Base-by-base conservation (phyloP, 2,888 invertebrate genomes). In the Sepioteuthis lessoniana region DNA sequence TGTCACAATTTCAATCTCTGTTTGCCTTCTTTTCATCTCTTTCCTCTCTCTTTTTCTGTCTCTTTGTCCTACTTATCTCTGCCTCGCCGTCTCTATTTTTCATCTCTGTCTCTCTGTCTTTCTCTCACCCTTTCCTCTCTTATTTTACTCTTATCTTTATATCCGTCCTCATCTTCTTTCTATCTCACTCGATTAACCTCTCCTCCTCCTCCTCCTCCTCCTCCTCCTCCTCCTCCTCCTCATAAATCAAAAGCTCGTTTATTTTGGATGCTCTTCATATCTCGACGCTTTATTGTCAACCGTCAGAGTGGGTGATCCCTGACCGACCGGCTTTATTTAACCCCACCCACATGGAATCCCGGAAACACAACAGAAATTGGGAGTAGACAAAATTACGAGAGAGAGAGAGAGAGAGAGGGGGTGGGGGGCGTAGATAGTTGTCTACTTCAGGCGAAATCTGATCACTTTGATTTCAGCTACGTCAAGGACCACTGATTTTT, bases 371-470 rank as follows among this genome's bases (percentile, higher is more conserved):
- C 25, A 55, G 2, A 4, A 55, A n/a, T 0, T 31, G 28, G 76
- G 31, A 10, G n/a, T 31, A 31, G 76, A 19, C 28, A 60, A 8
- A 0, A 76, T n/a, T 0, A 0, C 10, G n/a, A 76, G n/a, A 76
- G n/a, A 76, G 76, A 76, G 76, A 76, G 76, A 76, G 76, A n/a
- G 76, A 76, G 76, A 76, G 76, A 76, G 76, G n/a, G 76, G 10
- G 76, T 16, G 31, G 13, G n/a, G 3, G 76, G n/a, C 0, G 7
- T 31, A 25, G 25, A 60, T 25, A 60, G 28, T 31, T 31, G 60
- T 10, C 60, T 60, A 25, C 28, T 31, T 60, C 31, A 28, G 31
- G 60, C 31, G 60, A 60, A 60, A 60, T 60, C 28, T 28, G 60
- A 60, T 31, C 60, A 3, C 31, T 60, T 60, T 60, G 60, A 4